phyloP scores from a whole-genome alignment of 2,113 vertebrate species.

The Pedionomus torquatus region DNA sequence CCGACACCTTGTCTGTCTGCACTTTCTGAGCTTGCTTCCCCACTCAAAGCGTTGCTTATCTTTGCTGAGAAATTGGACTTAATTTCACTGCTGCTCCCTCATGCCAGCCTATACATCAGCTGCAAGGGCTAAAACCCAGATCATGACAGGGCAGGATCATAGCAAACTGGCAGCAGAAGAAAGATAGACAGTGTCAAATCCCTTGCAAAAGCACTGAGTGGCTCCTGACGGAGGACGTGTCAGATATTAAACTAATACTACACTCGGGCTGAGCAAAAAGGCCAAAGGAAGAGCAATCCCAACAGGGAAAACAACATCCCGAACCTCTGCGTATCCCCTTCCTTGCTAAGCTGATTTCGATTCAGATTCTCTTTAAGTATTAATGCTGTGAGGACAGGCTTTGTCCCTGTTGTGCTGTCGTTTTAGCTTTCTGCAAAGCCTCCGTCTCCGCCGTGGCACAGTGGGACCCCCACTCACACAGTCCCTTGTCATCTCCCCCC shows the following conservation, averaged over 20 bases:
- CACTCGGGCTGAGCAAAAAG: not conserved
- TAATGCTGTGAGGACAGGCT: not conserved
- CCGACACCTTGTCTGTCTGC: slow-evolving; percentile 25
- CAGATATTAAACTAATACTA: not conserved
- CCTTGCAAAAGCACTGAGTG: not conserved
- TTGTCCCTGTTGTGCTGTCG: not conserved
- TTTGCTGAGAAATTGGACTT: not conserved
- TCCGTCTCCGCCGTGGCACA: accelerated
- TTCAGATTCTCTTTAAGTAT: not conserved
- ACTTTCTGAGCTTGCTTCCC: not conserved
- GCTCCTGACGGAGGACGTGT: not conserved
- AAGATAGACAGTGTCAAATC: not conserved
- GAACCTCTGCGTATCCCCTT: not conserved
- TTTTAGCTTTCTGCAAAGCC: not conserved
- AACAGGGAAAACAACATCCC: not conserved
- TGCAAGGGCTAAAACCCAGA: not conserved
- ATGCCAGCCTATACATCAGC: not conserved
- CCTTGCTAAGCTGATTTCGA: not conserved
- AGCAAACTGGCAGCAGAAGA: not conserved
- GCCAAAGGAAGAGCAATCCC: not conserved
- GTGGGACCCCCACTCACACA: not conserved
- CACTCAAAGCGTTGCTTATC: accelerated
- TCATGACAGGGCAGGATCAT: not conserved
- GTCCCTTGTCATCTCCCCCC: not conserved
- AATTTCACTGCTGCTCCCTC: not conserved